phyloP scores from a whole-genome alignment of 1,140 invertebrate genomes.

The Pseudomyrmex concolor region DNA sequence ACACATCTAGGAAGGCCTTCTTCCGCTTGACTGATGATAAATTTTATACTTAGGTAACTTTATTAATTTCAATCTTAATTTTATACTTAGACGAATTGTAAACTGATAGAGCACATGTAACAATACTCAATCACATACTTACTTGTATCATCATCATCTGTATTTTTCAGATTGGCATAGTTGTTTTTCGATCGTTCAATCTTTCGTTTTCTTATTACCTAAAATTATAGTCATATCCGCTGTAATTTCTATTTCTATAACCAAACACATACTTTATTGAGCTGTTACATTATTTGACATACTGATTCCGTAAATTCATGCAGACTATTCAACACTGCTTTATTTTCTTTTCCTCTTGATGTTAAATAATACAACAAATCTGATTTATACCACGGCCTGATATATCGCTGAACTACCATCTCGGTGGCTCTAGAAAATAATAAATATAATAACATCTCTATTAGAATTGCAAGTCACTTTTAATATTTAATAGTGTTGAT shows the following conservation, averaged over 20 bases:
- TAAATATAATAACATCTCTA: not conserved
- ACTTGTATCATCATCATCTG: no score
- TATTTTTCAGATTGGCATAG: not conserved
- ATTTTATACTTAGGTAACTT: constrained; percentile 12
- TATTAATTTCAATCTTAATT: no score
- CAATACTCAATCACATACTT: not conserved
- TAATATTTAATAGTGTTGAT: no score
- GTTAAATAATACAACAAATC: constrained; percentile 59
- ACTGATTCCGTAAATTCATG: constrained; percentile 87
- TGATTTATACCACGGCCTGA: constrained; percentile 53
- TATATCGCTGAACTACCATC: constrained; percentile 17
- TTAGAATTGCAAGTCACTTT: not conserved
- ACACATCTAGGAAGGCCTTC: constrained; percentile 89
- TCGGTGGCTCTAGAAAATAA: constrained; percentile 24
- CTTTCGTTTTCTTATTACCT: constrained; percentile 56
- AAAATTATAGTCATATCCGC: not conserved
- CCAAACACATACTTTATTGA: no score
- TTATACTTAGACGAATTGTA: not conserved
- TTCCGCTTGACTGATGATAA: constrained; percentile 78
- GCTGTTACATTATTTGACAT: not conserved
- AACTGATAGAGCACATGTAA: not conserved
- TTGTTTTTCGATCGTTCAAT: constrained; percentile 11
- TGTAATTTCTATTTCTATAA: no score
- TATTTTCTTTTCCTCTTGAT: constrained; percentile 81
- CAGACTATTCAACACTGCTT: constrained; percentile 83